Evolutionary conservation across 2,888 invertebrate genomes (phyloP), one percentile per base, ranked within the genome.

Genomic region (Heliconius sara): DNA sequence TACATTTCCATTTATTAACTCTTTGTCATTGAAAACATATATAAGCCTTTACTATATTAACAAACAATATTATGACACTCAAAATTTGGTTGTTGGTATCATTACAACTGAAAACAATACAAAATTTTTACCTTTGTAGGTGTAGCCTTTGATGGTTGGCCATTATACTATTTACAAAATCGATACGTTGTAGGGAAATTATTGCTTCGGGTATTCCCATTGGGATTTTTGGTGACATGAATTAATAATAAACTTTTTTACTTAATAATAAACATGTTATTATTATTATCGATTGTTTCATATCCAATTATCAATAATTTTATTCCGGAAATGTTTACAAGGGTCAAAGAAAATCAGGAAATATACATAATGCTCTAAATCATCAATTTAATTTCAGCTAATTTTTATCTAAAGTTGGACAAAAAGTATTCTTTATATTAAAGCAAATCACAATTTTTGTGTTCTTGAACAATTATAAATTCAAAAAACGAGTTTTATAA

Each of bases 401-500:
- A 10, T 60, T 60, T 60, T 60, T n/a, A n/a, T n/a, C 3, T n/a
- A n/a, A 60, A 60, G 3, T 10, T 4, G 10, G 3, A 60, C 10
- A n/a, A n/a, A n/a, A 57, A 10, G 7, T 60, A 60, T 22, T 43
- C 16, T 25, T 16, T 70, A 47, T 9, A 19, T 3, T 25, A 7
- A 27, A 25, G 1, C 39, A 39, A 70, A 22, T 43, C 70, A 43
- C n/a, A 19, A 27, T 70, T n/a, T 68, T 43, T n/a, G 43, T 43
- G 34, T 34, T 22, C n/a, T 34, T 60, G n/a, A 52, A 60, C 13
- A 73, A 34, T 73, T 34, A 73, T 34, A 60, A 27, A 73, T 73
- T 60, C 60, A 13, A 34, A 73, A 73, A 73, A 73, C 73, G 16
- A 73, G 73, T 73, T 73, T 73, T 57, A 25, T 22, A 73, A 34